A percentile compares a stretch with the other conserved stretches of the same genome.
Conservation (phyloP, 2,888 invertebrate species). For the Beris chalybata region DNA sequence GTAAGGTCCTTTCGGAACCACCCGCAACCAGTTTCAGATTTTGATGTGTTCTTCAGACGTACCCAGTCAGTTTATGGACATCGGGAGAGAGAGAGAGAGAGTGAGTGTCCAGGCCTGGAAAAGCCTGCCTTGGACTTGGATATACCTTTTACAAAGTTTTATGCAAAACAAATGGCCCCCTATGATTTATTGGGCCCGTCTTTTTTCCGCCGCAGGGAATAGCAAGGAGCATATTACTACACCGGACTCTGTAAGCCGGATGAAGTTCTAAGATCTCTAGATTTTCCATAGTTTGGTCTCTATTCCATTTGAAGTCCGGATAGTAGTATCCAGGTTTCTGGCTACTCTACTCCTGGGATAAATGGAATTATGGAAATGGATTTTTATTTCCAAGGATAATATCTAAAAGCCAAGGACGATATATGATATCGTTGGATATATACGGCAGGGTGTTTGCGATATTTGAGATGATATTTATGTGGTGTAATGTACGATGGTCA, state of each 20-base stretch:
- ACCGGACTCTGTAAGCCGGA: constrained; percentile 10
- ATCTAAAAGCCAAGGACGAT: constrained; percentile 29
- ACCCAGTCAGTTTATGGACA: not conserved
- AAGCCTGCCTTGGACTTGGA: not conserved
- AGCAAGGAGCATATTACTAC: constrained; percentile 23
- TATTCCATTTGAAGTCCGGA: not conserved
- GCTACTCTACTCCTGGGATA: constrained; percentile 15
- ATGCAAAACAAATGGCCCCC: constrained; percentile 31
- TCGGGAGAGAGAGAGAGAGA: not conserved
- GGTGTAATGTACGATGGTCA: constrained; percentile 4
- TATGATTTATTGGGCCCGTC: constrained; percentile 29
- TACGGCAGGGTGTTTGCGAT: constrained; percentile 15
- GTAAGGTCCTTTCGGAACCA: constrained; percentile 16
- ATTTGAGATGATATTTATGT: constrained; percentile 27
- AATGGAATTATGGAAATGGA: constrained; percentile 35
- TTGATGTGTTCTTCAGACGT: constrained; percentile 17
- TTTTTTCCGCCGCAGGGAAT: constrained; percentile 19
- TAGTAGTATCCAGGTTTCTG: constrained; percentile 17
- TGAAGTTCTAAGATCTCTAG: constrained; percentile 25
- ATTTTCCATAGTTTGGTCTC: constrained; percentile 6
- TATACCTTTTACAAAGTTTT: constrained; percentile 30
- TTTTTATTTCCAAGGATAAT: constrained; percentile 32
- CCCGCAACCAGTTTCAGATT: constrained; percentile 15
- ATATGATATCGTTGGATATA: constrained; percentile 17
- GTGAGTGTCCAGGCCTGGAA: not conserved